phyloP scores from a whole-genome alignment of 2,888 invertebrate genomes.

The Nephrotoma guestfalica region DNA sequence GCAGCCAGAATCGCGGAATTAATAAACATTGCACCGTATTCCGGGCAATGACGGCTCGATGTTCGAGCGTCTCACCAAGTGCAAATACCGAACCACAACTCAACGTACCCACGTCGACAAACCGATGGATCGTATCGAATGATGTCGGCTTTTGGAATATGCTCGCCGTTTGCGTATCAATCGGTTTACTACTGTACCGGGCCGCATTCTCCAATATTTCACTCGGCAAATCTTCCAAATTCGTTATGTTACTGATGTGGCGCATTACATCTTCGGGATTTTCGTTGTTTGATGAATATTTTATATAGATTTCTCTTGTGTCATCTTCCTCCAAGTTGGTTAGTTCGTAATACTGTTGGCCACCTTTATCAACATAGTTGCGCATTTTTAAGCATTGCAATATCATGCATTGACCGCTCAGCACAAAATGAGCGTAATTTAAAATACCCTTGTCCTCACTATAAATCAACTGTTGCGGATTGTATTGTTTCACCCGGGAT shows the following conservation, averaged over 20 bases:
- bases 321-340: background rate
- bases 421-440: constrained; percentile 25
- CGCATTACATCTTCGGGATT: background rate
- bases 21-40: constrained; percentile 49
- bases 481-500: constrained; percentile 21
- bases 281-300: background rate
- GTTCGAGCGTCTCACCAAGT: constrained; percentile 51
- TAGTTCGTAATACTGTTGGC: background rate
- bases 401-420: constrained; percentile 29
- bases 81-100: constrained; percentile 39
- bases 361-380: background rate
- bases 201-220: background rate
- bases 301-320: background rate
- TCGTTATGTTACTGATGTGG: background rate
- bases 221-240: background rate
- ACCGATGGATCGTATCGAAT: constrained; percentile 19
- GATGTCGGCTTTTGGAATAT: background rate
- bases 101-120: constrained; percentile 27
- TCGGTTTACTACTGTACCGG: background rate
- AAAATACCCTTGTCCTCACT: constrained; percentile 22
- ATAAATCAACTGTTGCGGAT: constrained; percentile 25
- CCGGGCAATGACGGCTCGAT: constrained; percentile 50
- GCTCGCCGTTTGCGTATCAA: background rate
- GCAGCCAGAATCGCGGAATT: constrained; percentile 53
- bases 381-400: constrained; percentile 25